These are phyloP conservation scores for Sisyra terminalis DNA, from an alignment of 2,888 invertebrate species.

Conservation along the genomic window DNA sequence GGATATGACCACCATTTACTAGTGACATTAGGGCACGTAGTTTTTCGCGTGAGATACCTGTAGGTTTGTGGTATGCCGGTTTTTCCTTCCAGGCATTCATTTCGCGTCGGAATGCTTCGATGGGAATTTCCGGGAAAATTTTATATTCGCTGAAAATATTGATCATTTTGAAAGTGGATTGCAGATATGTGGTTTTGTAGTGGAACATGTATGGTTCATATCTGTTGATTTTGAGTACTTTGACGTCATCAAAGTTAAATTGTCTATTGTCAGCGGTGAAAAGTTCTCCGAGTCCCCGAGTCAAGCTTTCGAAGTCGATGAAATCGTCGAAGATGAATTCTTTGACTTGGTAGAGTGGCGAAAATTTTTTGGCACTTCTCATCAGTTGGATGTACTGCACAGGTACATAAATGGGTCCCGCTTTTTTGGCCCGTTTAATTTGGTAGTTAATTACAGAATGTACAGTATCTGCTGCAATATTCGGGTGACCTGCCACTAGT, in stretches of 20 bases:
- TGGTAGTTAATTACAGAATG: conserved; percentile 6
- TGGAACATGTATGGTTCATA: too few relatives aligned
- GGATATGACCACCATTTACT: too few relatives aligned
- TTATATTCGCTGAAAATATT: too few relatives aligned
- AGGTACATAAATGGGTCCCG: conserved; percentile 8
- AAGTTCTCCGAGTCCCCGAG: not conserved
- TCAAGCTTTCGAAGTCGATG: conserved; percentile 5
- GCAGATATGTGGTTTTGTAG: too few relatives aligned
- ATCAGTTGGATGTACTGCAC: conserved; percentile 2
- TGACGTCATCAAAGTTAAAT: not conserved
- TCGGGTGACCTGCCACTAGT: not conserved
- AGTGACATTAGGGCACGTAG: too few relatives aligned
- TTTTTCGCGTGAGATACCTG: too few relatives aligned
- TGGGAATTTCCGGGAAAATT: too few relatives aligned
- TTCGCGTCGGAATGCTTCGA: too few relatives aligned
- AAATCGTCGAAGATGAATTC: conserved; percentile 8
- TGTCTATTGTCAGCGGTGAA: not conserved
- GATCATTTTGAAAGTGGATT: too few relatives aligned
- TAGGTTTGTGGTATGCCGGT: too few relatives aligned
- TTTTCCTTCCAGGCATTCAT: too few relatives aligned
- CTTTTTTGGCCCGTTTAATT: conserved; percentile 6
- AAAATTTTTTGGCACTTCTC: conserved; percentile 6
- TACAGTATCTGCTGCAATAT: conserved; percentile 6
- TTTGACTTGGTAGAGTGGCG: conserved; percentile 4
- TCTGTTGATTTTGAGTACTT: not conserved